Evolutionary conservation across 2,888 invertebrate species (phyloP).

Genomic region (Arctia plantaginis): DNA sequence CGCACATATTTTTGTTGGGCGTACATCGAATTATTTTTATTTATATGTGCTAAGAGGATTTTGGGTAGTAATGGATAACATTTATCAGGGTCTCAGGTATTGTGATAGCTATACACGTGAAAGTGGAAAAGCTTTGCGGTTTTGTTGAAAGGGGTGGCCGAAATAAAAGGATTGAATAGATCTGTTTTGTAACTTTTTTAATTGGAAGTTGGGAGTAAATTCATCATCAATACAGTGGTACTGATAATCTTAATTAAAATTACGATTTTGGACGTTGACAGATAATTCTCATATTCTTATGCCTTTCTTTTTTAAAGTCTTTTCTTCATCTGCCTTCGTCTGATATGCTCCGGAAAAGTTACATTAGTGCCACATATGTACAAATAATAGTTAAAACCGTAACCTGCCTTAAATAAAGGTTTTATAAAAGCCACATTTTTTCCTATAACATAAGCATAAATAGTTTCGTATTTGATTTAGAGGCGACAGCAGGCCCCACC

Average conservation of each 20-base stretch:
- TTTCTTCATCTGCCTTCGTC: too few relatives aligned
- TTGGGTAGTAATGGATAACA: conserved; percentile 52
- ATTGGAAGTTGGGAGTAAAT: not conserved
- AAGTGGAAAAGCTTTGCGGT: conserved; percentile 4
- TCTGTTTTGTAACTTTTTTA: not conserved
- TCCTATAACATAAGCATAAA: not conserved
- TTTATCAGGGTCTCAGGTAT: conserved; percentile 52
- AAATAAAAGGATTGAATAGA: conserved; percentile 1
- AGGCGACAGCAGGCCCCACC: not conserved
- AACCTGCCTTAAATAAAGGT: not conserved
- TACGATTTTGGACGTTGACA: not conserved
- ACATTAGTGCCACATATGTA: too few relatives aligned
- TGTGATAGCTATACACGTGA: conserved; percentile 28
- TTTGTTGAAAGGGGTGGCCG: conserved; percentile 5
- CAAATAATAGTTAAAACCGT: not conserved
- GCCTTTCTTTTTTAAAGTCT: too few relatives aligned
- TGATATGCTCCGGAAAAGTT: not conserved
- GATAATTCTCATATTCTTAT: not conserved
- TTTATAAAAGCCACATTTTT: not conserved
- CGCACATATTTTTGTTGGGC: conserved; percentile 26
- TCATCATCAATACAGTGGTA: not conserved
- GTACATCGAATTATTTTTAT: conserved; percentile 59
- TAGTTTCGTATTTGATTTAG: not conserved
- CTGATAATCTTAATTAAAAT: not conserved
- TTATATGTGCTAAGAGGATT: conserved; percentile 49